Evolutionary conservation across 2,888 invertebrate species (phyloP), one percentile per base, ranked within the genome.

Genomic region (Diogma glabrata): DNA sequence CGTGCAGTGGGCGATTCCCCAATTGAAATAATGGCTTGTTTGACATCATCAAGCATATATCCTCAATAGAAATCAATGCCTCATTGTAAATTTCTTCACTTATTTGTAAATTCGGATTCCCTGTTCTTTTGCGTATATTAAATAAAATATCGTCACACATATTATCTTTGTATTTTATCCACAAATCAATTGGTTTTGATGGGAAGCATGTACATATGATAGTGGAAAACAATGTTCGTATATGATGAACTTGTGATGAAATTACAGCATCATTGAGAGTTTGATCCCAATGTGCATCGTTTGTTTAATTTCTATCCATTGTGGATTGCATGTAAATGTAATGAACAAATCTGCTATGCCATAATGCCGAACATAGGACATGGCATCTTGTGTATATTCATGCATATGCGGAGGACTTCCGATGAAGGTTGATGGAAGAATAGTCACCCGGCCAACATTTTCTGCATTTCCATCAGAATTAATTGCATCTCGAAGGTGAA

Each of bases 401-500:
- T 36, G 36, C 36, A 36, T 36, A 7, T 33, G 33, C 14, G n/a
- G 14, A 36, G 17, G 52, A 28, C 49, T 45, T 53, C 53, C 17
- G 43, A 22, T 14, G 49, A 49, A 53, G 51, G 51, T 36, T 53
- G 56, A 14, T 47, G 40, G 54, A 52, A 56, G 22, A 54, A 49
- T 30, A 54, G 52, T 47, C 53, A 55, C 8, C 49, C 38, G 7
- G 33, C 47, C 24, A 51, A 51, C 47, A 58, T 52, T 24, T 8
- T 51, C 43, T 43, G 38, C 56, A 55, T 61, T 53, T 8, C 19
- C 59, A 43, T 61, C 57, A 30, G 40, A 49, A 12, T n/a, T 48
- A 10, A 63, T 53, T n/a, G 62, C 63, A 55, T 64, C 62, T 46
- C 64, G 58, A 53, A 68, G 51, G 57, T 70, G 62, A 58, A 58